Base-by-base conservation (phyloP, 1,140 invertebrate species). In the Cherax destructor region DNA sequence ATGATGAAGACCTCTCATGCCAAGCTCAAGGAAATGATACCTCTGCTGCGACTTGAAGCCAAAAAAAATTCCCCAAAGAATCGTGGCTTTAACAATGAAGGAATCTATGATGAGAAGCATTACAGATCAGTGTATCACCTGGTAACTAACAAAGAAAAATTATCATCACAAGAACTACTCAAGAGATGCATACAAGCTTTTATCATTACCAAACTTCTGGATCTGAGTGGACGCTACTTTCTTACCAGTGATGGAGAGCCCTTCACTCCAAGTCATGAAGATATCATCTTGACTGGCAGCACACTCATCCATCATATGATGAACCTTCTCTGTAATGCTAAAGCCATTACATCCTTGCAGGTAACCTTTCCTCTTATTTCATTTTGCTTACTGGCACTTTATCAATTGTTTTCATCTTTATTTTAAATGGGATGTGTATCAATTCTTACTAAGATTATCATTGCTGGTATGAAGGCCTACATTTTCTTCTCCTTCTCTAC, bases 111-210 rank as follows among this genome's bases (percentile, higher is more conserved):
- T 69, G 52, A 30, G 21, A 65, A 56, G 4, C 30, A 79, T 21
- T 88, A 88, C 59, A 78, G 86, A 59, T 69, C 86, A 7, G 86
- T 88, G 21, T 88, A 79, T 41, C 77, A 88, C 59, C 74, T 87
- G 1, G 76, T 87, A 4, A 87, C 47, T 50, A 77, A 87, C n/a
- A 78, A 78, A 72, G 52, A 77, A 24, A 61, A 78, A 30, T 11
- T 11, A 6, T 11, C n/a, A 0, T 56, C 41, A 13, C 52, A 24
- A 9, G 50, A 79, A n/a, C 21, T 87, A 7, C 21, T 87, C 13
- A 56, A 13, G 5, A 50, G 21, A 56, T 76, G 47, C n/a, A 87
- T 87, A 30, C n/a, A 59, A 56, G 85, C 85, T 47, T 87, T 87
- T 50, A 47, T 87, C 11, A 78, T 78, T 4, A 49, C 56, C 16